A percentile compares a stretch with the other conserved stretches of the same genome.
Conservation (phyloP, 2,888 invertebrate genomes). For the Hirtodrosophila histrioides region DNA sequence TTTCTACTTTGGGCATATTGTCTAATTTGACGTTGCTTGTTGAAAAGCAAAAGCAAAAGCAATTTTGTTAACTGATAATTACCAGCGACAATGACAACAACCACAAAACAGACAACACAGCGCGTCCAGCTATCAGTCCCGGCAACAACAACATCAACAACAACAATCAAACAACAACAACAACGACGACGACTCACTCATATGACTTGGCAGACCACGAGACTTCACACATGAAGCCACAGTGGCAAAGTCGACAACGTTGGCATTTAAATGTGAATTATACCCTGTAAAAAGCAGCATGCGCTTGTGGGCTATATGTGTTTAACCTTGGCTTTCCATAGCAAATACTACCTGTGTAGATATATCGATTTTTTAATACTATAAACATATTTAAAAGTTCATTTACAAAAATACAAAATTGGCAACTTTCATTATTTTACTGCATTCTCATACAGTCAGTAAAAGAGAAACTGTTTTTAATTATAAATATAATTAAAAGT, state of each 20-base stretch:
- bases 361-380: too few species aligned
- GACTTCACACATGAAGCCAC: constrained; percentile 72
- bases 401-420: too few species aligned
- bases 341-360: too few species aligned
- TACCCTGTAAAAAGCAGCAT: constrained; percentile 29
- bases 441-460: too few species aligned
- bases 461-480: too few species aligned
- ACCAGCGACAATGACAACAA: constrained; percentile 41
- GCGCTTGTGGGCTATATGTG: background rate
- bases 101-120: constrained; percentile 44
- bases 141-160: constrained; percentile 26
- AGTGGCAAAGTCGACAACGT: constrained; percentile 50
- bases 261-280: constrained; percentile 68
- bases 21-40: constrained; percentile 51
- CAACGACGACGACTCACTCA: constrained; percentile 67
- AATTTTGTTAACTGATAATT: constrained; percentile 72
- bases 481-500: too few species aligned
- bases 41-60: constrained; percentile 68
- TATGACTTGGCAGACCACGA: constrained; percentile 78
- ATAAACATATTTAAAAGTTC: too few species aligned
- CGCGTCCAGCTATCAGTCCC: constrained; percentile 50
- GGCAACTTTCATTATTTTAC: too few species aligned
- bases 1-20: constrained; percentile 51
- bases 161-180: constrained; percentile 22
- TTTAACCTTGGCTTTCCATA: too few species aligned